Evolutionary conservation across 2,797 vertebrate species (phyloP).

Genomic region (Octomys mimax): DNA sequence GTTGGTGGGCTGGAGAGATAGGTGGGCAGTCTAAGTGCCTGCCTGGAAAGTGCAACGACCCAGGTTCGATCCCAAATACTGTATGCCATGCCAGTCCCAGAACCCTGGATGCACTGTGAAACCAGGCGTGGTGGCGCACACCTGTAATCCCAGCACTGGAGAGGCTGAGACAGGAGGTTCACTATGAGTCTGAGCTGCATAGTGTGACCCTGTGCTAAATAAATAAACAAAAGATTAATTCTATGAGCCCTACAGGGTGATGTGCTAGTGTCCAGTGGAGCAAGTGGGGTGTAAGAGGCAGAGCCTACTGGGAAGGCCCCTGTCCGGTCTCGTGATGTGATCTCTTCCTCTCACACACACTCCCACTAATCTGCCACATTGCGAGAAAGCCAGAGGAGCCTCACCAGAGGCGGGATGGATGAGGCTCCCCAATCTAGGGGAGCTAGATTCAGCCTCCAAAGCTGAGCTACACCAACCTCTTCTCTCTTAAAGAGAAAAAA

Average conservation of each 20-base stretch:
- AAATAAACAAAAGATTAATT: too few relatives aligned
- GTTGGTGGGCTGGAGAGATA: too few relatives aligned
- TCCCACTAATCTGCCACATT: background rate
- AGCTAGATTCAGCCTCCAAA: background rate
- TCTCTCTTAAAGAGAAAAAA: background rate
- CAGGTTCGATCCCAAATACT: too few relatives aligned
- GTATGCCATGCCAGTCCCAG: too few relatives aligned
- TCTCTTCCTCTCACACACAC: background rate
- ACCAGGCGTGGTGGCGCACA: too few relatives aligned
- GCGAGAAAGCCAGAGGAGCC: background rate
- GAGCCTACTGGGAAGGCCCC: background rate
- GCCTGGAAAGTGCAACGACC: too few relatives aligned
- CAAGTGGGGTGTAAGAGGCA: background rate
- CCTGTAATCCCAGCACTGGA: too few relatives aligned
- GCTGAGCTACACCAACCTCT: background rate
- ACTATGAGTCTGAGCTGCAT: too few relatives aligned
- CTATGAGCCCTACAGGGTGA: background rate
- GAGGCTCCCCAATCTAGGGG: background rate
- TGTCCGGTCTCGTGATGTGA: background rate
- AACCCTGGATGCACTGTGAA: too few relatives aligned
- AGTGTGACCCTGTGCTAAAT: too few relatives aligned
- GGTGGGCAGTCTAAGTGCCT: too few relatives aligned
- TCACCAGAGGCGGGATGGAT: background rate
- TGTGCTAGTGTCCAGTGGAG: background rate
- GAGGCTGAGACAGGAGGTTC: too few relatives aligned